phyloP scores from a whole-genome alignment of 2,113 vertebrate species.

The Mobula birostris region DNA sequence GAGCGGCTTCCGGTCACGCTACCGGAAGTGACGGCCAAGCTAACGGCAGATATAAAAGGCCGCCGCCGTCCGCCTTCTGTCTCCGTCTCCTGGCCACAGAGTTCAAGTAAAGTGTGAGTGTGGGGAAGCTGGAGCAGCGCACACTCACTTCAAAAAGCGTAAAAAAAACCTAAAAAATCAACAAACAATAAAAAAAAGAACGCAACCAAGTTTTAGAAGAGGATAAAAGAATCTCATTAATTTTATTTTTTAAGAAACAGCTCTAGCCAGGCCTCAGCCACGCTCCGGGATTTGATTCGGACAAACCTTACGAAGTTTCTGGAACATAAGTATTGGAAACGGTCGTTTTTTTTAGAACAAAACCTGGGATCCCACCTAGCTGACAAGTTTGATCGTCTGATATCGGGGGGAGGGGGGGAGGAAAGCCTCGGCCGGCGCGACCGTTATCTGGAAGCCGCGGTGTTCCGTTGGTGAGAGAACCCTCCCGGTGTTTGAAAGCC shows the following conservation, averaged over 20 bases:
- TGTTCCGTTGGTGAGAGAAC: no score
- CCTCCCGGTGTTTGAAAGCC: not conserved
- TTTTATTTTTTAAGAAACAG: not conserved
- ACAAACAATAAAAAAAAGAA: not conserved
- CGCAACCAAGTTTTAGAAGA: not conserved
- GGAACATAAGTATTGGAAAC: not conserved
- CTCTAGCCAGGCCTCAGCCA: not conserved
- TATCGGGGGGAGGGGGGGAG: no score
- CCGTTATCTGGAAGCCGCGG: not conserved
- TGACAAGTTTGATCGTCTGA: not conserved
- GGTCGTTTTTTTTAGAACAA: not conserved
- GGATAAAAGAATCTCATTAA: not conserved
- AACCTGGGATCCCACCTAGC: not conserved
- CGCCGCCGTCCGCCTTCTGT: not conserved
- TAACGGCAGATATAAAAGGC: not conserved
- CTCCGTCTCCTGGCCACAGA: conserved; percentile 28
- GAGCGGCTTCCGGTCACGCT: no score
- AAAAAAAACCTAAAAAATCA: not conserved
- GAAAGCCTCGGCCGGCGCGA: not conserved
- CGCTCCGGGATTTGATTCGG: conserved; percentile 1
- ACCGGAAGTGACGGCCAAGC: not conserved
- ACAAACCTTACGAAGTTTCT: conserved; percentile 20
- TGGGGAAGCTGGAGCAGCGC: not conserved
- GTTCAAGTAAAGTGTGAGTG: not conserved
- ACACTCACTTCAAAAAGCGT: not conserved